Evolutionary conservation across 2,888 invertebrate genomes (phyloP).

Genomic region (Stenurella melanura): DNA sequence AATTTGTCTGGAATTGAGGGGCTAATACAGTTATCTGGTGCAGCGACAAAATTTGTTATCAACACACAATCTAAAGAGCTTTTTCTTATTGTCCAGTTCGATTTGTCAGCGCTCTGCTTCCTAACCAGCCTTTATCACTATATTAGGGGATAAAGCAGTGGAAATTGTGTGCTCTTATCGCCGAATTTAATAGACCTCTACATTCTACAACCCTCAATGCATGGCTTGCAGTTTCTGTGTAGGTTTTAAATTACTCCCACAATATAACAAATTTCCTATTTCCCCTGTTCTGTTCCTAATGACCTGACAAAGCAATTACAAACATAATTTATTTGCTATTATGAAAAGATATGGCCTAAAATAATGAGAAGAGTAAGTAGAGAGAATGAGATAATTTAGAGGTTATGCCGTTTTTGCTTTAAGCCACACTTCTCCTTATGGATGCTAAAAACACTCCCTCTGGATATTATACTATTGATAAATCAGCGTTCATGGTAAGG

Average conservation of each 20-base stretch:
- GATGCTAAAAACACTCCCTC: not conserved
- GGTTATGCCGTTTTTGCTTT: slow-evolving; percentile 22
- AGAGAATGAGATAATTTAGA: slow-evolving; percentile 30
- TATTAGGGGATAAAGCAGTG: slow-evolving; percentile 51
- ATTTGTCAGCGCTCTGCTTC: slow-evolving; percentile 50
- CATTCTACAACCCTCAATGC: slow-evolving; percentile 50
- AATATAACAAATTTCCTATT: slow-evolving; percentile 49
- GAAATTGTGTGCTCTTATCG: slow-evolving; percentile 55
- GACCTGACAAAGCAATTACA: slow-evolving; percentile 51
- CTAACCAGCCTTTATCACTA: slow-evolving; percentile 46
- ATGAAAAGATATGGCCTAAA: slow-evolving; percentile 36
- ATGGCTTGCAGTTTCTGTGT: slow-evolving; percentile 46
- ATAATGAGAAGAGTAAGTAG: slow-evolving; percentile 37
- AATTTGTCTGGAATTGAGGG: slow-evolving; percentile 13
- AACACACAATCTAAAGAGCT: slow-evolving; percentile 44
- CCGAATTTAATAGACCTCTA: slow-evolving; percentile 55
- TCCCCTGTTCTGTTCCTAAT: slow-evolving; percentile 50
- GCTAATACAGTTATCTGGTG: slow-evolving; percentile 21
- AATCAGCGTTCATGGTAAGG: not conserved
- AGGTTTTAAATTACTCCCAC: slow-evolving; percentile 47
- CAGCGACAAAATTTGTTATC: slow-evolving; percentile 41
- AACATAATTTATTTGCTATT: slow-evolving; percentile 46
- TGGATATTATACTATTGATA: slow-evolving; percentile 9
- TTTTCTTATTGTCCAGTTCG: slow-evolving; percentile 50
- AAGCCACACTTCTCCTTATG: not conserved